Conservation (phyloP, 2,113 vertebrate species). For the Hemichromis elongatus region DNA sequence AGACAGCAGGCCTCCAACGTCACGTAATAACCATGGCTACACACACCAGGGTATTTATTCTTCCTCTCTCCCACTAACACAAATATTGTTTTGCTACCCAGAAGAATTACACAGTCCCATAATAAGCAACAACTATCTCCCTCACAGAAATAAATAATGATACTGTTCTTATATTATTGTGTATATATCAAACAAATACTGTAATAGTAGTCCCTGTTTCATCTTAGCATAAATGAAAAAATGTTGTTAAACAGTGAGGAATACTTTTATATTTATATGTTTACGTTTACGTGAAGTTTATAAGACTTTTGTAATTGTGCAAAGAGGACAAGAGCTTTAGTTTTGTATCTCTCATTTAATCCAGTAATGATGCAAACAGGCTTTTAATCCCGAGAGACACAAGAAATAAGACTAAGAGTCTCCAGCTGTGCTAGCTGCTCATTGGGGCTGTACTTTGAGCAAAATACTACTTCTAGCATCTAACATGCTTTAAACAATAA, state of each 20-base stretch:
- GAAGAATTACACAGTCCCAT: conserved; percentile 21
- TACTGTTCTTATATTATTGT: background rate
- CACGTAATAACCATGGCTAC: conserved; percentile 74
- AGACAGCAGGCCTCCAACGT: conserved; percentile 64
- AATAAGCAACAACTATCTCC: background rate
- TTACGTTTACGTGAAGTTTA: background rate
- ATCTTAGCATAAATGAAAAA: background rate
- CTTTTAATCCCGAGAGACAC: background rate
- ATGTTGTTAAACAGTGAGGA: background rate
- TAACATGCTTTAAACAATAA: background rate
- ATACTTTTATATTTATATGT: background rate
- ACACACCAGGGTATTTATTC: conserved; percentile 65
- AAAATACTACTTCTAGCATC: background rate
- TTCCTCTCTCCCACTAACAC: conserved; percentile 43
- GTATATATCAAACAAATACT: background rate
- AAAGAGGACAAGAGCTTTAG: background rate
- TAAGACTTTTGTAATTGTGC: background rate
- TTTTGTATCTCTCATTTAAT: background rate
- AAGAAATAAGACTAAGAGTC: background rate
- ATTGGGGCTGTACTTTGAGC: background rate
- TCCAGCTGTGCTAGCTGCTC: background rate
- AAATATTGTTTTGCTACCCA: conserved; percentile 44
- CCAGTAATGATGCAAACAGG: background rate
- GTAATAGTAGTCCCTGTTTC: background rate
- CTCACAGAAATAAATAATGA: conserved; percentile 3